phyloP scores from a whole-genome alignment of 2,888 invertebrate genomes.

The Cerceris rybyensis region DNA sequence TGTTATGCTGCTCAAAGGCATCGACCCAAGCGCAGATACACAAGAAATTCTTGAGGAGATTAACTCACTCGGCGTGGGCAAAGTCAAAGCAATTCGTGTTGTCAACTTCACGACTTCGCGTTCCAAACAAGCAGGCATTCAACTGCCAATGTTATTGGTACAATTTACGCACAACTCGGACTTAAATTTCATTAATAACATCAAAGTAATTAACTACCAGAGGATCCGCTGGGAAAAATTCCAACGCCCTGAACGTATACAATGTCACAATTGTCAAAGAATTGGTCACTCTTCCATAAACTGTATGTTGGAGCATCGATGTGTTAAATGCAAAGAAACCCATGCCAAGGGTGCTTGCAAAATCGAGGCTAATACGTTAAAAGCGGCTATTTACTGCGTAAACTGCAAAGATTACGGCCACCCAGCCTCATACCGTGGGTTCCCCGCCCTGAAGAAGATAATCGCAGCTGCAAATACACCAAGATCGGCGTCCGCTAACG shows the following conservation, averaged over 20 bases:
- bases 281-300: too few relatives aligned
- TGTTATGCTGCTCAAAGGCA: background rate
- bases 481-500: too few relatives aligned
- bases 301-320: background rate
- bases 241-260: background rate
- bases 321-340: background rate
- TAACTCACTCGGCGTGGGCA: background rate
- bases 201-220: background rate
- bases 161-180: background rate
- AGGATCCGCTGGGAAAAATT: background rate
- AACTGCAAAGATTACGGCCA: background rate
- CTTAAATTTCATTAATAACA: background rate
- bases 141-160: background rate
- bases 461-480: too few relatives aligned
- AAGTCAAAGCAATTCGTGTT: background rate
- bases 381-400: background rate
- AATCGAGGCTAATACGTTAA: background rate
- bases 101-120: background rate
- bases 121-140: background rate
- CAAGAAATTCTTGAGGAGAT: background rate
- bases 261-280: background rate
- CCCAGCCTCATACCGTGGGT: background rate
- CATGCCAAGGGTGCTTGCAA: background rate
- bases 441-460: too few relatives aligned
- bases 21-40: background rate